Evolutionary conservation across 2,797 vertebrate genomes (phyloP).

Genomic region (Mormyrops boulengeri): DNA sequence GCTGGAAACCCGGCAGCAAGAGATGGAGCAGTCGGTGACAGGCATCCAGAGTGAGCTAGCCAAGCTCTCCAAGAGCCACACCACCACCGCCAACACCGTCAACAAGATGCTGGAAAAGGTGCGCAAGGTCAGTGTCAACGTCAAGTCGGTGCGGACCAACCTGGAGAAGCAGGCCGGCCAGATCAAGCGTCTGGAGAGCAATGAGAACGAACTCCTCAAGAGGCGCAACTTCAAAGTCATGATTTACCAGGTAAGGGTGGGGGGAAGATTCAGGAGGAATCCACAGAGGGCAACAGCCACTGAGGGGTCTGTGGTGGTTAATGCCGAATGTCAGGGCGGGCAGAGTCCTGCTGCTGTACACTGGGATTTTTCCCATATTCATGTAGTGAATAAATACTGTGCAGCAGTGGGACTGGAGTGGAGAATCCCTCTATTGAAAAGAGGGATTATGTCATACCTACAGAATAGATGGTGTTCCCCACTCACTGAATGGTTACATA

Average conservation of each 20-base stretch:
- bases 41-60: constrained; percentile 88
- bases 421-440: background rate
- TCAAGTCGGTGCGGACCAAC: constrained; percentile 87
- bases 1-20: constrained; percentile 84
- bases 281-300: background rate
- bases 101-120: constrained; percentile 97
- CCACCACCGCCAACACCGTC: constrained; percentile 87
- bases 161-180: constrained; percentile 92
- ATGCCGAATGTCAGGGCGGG: background rate
- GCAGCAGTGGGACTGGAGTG: background rate
- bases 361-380: background rate
- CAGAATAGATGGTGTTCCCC: background rate
- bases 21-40: constrained; percentile 88
- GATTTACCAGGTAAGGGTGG: constrained; percentile 88
- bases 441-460: background rate
- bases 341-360: background rate
- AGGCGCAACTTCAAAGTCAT: constrained; percentile 99
- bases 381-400: background rate
- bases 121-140: constrained; percentile 92
- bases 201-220: constrained; percentile 88
- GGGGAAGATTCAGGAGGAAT: background rate
- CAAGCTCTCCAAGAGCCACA: constrained; percentile 86
- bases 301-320: constrained; percentile 9
- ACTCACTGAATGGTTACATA: background rate
- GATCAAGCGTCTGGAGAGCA: constrained; percentile 92